Percentiles rank a stretch among this genome's conserved stretches.
These are phyloP conservation scores for Amphiprion ocellaris DNA, from an alignment of 2,113 vertebrate species.

Conservation along the genomic window DNA sequence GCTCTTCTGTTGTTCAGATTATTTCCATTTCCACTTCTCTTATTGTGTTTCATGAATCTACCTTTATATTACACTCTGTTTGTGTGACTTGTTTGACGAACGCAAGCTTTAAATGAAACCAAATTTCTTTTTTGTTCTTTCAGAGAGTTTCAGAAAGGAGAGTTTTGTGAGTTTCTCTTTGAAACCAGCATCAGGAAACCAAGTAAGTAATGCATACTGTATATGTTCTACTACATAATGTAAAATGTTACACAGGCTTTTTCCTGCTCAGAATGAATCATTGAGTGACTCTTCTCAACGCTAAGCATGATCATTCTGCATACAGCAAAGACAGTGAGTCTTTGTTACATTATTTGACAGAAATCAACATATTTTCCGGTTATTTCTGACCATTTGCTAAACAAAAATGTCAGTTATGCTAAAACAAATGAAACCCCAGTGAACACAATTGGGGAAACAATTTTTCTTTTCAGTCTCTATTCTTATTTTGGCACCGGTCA, in stretches of 20 bases:
- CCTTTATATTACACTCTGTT: constrained; percentile 4
- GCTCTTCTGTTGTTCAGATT: constrained; percentile 30
- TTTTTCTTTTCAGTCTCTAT: no score
- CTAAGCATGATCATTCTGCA: no score
- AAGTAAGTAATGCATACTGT: constrained; percentile 68
- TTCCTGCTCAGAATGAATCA: no score
- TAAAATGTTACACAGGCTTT: not conserved
- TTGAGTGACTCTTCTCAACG: no score
- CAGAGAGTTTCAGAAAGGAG: constrained; percentile 85
- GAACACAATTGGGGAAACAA: no score
- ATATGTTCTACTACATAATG: not conserved
- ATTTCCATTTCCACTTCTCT: constrained; percentile 12
- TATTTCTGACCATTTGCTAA: no score
- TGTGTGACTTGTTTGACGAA: constrained; percentile 23
- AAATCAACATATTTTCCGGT: no score
- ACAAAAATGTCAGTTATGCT: no score
- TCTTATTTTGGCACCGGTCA: no score
- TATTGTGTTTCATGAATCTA: not conserved
- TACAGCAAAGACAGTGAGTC: no score
- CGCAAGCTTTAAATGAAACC: constrained; percentile 11
- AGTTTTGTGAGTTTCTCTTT: constrained; percentile 81
- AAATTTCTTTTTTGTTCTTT: constrained; percentile 47
- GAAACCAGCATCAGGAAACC: constrained; percentile 76
- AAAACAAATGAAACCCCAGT: no score
- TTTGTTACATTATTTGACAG: no score